A percentile compares a stretch with the other conserved stretches of the same genome.
These are phyloP conservation scores for Apocrypta bakeri DNA, from an alignment of 1,140 invertebrate genomes.

Conservation along the genomic window DNA sequence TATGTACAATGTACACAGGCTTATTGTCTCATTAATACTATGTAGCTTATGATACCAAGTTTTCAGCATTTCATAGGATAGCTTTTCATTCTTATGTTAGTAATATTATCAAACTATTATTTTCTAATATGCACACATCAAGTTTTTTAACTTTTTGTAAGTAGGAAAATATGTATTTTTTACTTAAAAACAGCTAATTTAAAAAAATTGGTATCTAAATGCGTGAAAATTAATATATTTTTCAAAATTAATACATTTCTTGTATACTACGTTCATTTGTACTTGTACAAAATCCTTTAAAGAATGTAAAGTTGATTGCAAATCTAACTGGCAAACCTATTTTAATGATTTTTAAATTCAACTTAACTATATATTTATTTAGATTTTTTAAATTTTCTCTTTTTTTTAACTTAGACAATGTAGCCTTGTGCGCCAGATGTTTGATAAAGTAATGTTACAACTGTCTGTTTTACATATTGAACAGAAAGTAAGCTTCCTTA, in stretches of 20 bases:
- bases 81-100: constrained; percentile 28
- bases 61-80: constrained; percentile 36
- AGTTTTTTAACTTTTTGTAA: constrained; percentile 19
- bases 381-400: constrained; percentile 1
- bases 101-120: constrained; percentile 26
- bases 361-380: constrained; percentile 19
- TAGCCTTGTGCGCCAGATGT: constrained; percentile 17
- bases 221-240: constrained; percentile 39
- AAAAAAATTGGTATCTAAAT: constrained; percentile 10
- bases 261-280: constrained; percentile 4
- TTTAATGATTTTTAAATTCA: constrained; percentile 33
- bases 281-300: not conserved
- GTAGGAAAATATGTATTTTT: constrained; percentile 13
- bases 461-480: constrained; percentile 30
- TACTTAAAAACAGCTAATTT: constrained; percentile 2
- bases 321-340: constrained; percentile 13
- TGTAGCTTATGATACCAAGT: constrained; percentile 24
- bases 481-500: constrained; percentile 39
- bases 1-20: constrained; percentile 45
- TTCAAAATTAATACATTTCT: constrained; percentile 13
- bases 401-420: constrained; percentile 26
- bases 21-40: constrained; percentile 37
- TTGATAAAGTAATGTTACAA: constrained; percentile 28
- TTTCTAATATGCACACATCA: constrained; percentile 23
- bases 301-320: constrained; percentile 3